phyloP scores from a whole-genome alignment of 2,888 invertebrate genomes.

The Microctonus brassicae region DNA sequence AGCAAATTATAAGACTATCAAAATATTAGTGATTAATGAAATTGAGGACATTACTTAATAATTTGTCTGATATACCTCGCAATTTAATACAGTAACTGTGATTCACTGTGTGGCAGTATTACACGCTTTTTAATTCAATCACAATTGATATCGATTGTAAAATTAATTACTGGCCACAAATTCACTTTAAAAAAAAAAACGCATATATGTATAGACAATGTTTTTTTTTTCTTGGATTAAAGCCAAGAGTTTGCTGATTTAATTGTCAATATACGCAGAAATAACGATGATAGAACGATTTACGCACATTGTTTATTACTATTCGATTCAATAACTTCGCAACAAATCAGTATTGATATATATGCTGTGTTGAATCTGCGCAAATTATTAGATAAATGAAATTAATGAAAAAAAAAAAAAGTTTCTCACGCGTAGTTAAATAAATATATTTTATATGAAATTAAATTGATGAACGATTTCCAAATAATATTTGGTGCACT shows the following conservation, averaged over 20 bases:
- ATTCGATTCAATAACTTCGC: slow-evolving; percentile 23
- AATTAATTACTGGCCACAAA: neutral
- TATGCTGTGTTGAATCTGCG: slow-evolving; percentile 8
- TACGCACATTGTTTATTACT: slow-evolving; percentile 8
- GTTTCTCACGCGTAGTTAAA: neutral
- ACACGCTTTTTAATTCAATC: neutral
- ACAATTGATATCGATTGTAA: neutral
- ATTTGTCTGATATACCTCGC: neutral
- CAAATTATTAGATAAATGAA: slow-evolving; percentile 15
- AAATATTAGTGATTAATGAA: neutral
- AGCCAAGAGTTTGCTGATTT: neutral
- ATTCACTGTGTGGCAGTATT: neutral
- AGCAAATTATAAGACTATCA: neutral
- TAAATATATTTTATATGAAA: slow-evolving; percentile 10
- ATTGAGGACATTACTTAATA: neutral
- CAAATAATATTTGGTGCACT: too few species aligned
- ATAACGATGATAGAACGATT: neutral
- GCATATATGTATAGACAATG: neutral
- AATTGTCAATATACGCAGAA: neutral
- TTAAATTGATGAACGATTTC: neutral
- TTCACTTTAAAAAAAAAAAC: neutral
- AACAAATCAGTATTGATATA: slow-evolving; percentile 40
- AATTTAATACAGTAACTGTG: neutral
- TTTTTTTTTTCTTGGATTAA: neutral
- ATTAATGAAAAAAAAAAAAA: neutral